Percentiles rank a stretch among this genome's conserved stretches.
phyloP scores from a whole-genome alignment of 2,113 vertebrate genomes.

The Nycticryphes semicollaris region DNA sequence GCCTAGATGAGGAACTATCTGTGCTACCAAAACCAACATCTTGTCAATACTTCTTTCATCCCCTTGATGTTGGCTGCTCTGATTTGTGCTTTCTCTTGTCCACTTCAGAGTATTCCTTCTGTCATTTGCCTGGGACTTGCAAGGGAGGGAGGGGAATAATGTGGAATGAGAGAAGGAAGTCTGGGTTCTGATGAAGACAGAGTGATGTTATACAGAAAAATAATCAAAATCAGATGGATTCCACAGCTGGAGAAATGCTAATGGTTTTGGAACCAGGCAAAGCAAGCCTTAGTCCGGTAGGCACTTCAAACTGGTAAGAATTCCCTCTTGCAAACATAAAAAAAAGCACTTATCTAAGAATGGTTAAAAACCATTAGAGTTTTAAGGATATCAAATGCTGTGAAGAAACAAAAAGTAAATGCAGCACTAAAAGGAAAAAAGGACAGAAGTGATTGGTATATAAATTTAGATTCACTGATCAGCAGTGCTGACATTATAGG shows the following conservation, averaged over 20 bases:
- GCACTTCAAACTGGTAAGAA: background rate
- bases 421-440: background rate
- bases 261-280: background rate
- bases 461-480: background rate
- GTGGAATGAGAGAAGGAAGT: background rate
- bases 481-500: background rate
- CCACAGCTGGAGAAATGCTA: background rate
- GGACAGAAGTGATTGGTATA: background rate
- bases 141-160: background rate
- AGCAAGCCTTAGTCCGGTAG: background rate
- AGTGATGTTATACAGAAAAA: background rate
- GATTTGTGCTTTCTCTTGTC: background rate
- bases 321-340: background rate
- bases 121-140: background rate
- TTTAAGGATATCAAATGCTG: background rate
- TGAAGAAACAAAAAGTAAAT: background rate
- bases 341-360: background rate
- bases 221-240: background rate
- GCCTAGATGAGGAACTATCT: background rate
- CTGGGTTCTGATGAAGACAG: background rate
- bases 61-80: background rate
- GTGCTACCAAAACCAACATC: background rate
- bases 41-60: background rate
- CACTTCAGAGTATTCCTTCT: background rate
- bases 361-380: background rate